These are phyloP conservation scores for Casuarius casuarius DNA, from an alignment of 2,113 vertebrate species.

Conservation along the genomic window DNA sequence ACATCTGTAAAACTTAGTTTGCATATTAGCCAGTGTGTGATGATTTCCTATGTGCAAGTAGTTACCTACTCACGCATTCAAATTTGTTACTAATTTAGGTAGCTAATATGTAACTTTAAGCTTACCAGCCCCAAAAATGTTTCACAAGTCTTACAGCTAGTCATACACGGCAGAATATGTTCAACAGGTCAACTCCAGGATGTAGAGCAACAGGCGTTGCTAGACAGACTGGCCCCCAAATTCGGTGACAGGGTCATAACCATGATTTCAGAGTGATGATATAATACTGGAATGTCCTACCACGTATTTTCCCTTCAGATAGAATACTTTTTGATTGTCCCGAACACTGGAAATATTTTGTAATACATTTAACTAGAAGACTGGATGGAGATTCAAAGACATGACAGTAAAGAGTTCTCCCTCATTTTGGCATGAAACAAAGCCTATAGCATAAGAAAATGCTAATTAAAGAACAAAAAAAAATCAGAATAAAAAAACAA, in stretches of 20 bases:
- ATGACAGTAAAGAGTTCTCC: neutral
- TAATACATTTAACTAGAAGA: neutral
- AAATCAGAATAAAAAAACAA: neutral
- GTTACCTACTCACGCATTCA: neutral
- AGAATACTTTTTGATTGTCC: neutral
- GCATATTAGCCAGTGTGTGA: neutral
- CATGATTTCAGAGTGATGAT: neutral
- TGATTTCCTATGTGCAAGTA: neutral
- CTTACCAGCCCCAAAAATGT: too few relatives aligned
- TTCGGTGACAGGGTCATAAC: neutral
- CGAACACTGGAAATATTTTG: neutral
- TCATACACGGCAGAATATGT: neutral
- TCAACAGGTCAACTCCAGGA: neutral
- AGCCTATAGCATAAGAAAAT: neutral
- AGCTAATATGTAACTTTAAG: too few relatives aligned
- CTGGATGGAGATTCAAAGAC: neutral
- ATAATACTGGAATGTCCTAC: neutral
- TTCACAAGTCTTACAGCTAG: neutral
- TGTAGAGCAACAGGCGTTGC: neutral
- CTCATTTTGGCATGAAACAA: neutral
- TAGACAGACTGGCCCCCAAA: neutral
- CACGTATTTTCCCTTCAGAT: neutral
- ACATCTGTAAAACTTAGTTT: neutral
- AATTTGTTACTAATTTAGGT: neutral
- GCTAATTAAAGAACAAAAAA: neutral